phyloP scores from a whole-genome alignment of 2,888 invertebrate genomes.

The Agonopterix subpropinquella region DNA sequence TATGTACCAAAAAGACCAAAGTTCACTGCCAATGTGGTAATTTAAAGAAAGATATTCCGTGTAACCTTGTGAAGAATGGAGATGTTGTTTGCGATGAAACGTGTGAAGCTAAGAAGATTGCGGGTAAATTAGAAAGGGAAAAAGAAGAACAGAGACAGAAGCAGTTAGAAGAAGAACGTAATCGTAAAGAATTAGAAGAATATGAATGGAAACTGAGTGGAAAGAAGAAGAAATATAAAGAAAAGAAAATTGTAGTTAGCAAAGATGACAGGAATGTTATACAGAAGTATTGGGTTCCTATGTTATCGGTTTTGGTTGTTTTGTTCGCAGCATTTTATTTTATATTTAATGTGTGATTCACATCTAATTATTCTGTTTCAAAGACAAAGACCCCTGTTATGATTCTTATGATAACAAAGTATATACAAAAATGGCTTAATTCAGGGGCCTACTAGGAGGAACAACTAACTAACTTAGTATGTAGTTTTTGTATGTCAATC shows the following conservation, averaged over 20 bases:
- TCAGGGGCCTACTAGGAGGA: no score
- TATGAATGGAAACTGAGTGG: slow-evolving; percentile 86
- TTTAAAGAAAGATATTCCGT: slow-evolving; percentile 82
- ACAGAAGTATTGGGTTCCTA: slow-evolving; percentile 60
- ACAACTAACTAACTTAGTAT: no score
- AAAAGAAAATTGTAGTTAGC: slow-evolving; percentile 58
- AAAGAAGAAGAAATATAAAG: slow-evolving; percentile 74
- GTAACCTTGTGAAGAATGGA: slow-evolving; percentile 72
- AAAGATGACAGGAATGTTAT: slow-evolving; percentile 58
- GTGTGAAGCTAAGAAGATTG: slow-evolving; percentile 76
- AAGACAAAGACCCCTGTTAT: no score
- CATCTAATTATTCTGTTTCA: not conserved
- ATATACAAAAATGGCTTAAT: no score
- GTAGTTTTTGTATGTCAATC: no score
- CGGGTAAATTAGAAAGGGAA: slow-evolving; percentile 69
- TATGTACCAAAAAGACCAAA: slow-evolving; percentile 88
- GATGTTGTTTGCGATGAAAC: slow-evolving; percentile 78
- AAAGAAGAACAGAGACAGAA: slow-evolving; percentile 74
- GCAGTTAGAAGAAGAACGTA: slow-evolving; percentile 78
- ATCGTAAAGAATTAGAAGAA: slow-evolving; percentile 83
- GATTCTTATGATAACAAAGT: no score
- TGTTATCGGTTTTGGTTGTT: slow-evolving; percentile 38
- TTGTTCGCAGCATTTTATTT: slow-evolving; percentile 33
- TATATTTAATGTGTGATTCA: slow-evolving; percentile 1
- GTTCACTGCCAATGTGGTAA: slow-evolving; percentile 86